Percentiles rank a stretch among this genome's conserved stretches.
Evolutionary conservation across 2,797 vertebrate genomes (phyloP).

Genomic region (Danio aesculapii): DNA sequence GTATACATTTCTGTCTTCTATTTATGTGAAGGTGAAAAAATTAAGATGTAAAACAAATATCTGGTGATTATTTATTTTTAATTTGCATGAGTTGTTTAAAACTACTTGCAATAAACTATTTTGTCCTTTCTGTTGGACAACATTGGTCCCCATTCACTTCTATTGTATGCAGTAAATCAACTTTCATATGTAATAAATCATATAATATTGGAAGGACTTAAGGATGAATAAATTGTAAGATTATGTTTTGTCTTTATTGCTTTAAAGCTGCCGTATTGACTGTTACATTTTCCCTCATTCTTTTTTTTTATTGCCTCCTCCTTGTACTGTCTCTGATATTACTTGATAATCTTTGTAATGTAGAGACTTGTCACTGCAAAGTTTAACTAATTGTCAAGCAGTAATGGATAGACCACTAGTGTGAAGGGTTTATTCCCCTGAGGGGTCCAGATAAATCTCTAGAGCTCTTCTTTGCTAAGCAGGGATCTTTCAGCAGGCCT

Average conservation of each 20-base stretch:
- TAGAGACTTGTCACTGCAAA: no score
- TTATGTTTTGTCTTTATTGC: not conserved
- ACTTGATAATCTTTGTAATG: no score
- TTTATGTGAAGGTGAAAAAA: no score
- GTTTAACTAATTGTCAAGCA: no score
- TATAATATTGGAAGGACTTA: not conserved
- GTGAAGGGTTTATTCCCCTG: constrained; percentile 48
- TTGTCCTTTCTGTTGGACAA: no score
- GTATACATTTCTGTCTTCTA: no score
- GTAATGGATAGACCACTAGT: constrained; percentile 38
- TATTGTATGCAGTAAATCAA: not conserved
- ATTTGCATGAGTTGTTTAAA: no score
- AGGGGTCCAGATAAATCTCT: constrained; percentile 53
- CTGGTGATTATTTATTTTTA: not conserved
- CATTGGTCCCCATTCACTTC: not conserved
- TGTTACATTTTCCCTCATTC: not conserved
- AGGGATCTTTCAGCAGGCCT: constrained; percentile 51
- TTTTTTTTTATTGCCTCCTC: not conserved
- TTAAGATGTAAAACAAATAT: not conserved
- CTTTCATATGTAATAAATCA: not conserved
- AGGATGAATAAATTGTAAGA: not conserved
- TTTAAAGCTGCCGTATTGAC: not conserved
- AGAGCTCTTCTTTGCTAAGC: constrained; percentile 33
- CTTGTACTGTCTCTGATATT: not conserved
- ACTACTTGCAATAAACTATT: no score